A percentile compares a stretch with the other conserved stretches of the same genome.
These are phyloP conservation scores for Phylloscopus trochilus DNA, from an alignment of 2,113 vertebrate genomes.

Conservation along the genomic window DNA sequence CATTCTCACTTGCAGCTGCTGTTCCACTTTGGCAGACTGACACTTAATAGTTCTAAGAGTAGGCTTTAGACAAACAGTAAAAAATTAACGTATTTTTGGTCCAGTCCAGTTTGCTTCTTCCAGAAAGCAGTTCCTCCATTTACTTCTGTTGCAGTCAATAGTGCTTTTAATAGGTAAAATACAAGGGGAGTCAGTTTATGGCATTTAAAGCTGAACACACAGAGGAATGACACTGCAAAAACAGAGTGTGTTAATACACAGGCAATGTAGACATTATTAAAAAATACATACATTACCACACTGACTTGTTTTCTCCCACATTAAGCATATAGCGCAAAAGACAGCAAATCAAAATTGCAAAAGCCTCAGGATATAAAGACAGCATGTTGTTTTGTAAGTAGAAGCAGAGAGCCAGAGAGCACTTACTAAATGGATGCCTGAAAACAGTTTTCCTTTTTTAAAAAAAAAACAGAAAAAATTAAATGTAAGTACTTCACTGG, in stretches of 20 bases:
- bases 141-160: background rate
- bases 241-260: background rate
- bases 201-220: background rate
- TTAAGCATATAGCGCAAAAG: background rate
- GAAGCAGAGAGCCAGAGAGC: background rate
- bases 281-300: background rate
- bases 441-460: background rate
- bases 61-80: background rate
- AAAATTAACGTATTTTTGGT: background rate
- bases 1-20: background rate
- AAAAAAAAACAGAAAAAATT: background rate
- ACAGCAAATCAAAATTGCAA: background rate
- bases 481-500: background rate
- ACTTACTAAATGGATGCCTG: conserved; percentile 42
- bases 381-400: background rate
- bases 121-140: background rate
- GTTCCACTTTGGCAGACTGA: background rate
- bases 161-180: background rate
- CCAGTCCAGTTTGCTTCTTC: background rate
- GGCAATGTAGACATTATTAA: background rate
- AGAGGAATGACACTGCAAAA: conserved; percentile 38
- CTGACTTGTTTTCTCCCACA: background rate
- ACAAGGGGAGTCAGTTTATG: background rate
- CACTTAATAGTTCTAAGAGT: background rate
- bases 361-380: conserved; percentile 14